A percentile compares a stretch with the other conserved stretches of the same genome.
Evolutionary conservation across 2,113 vertebrate genomes (phyloP).

Genomic region (Phaetusa simplex): DNA sequence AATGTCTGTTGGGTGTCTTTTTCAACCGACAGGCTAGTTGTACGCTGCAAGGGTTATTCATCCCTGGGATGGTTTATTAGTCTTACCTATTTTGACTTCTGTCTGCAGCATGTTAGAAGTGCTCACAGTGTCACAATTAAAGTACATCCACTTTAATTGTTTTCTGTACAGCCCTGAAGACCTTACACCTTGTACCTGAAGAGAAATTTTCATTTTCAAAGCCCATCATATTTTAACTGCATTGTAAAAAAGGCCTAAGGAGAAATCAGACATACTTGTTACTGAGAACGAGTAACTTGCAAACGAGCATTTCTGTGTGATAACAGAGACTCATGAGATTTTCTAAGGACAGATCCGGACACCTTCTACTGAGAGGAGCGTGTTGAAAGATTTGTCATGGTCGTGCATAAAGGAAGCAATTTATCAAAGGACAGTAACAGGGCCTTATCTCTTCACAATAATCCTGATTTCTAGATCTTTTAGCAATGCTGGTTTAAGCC

Average conservation of each 20-base stretch:
- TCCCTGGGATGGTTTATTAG: neutral
- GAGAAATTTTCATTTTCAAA: neutral
- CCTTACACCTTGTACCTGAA: neutral
- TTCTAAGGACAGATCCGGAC: neutral
- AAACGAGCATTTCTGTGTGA: neutral
- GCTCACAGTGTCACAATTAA: neutral
- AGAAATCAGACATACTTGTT: neutral
- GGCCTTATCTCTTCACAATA: neutral
- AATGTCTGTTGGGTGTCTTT: neutral
- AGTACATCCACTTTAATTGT: neutral
- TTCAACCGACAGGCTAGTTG: neutral
- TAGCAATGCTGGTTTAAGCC: neutral
- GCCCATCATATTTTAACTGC: neutral
- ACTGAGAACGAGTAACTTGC: neutral
- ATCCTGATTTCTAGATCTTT: neutral
- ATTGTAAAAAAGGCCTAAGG: neutral
- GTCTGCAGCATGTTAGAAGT: neutral
- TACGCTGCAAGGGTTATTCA: neutral
- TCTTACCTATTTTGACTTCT: neutral
- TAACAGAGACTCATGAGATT: neutral
- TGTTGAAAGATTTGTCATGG: neutral
- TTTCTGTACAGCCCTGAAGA: neutral
- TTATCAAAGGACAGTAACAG: neutral
- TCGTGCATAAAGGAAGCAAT: neutral
- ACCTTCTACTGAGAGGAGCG: neutral